Base-by-base conservation (phyloP, 2,113 vertebrate genomes). In the Notothenia coriiceps region DNA sequence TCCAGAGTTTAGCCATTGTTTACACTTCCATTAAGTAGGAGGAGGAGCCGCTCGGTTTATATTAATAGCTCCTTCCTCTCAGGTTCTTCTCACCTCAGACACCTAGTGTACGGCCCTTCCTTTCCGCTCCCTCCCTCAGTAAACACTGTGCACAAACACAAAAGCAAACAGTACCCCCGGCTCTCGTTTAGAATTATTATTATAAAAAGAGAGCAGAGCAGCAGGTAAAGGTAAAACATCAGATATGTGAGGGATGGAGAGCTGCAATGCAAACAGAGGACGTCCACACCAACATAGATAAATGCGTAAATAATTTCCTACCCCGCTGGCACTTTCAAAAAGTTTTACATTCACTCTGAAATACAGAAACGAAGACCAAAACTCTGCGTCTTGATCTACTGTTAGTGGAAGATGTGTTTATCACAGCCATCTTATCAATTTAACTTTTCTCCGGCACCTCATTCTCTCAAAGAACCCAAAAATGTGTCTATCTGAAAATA, bases 21-120 rank as follows among this genome's bases (percentile, higher is more conserved):
- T 87, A 72, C 60, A 65, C 52, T 79, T 72, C 64, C 77, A 76
- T 88, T 79, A 85, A 65, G 82, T 29, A 54, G 46, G 18, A 75
- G 14, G 64, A 78, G 59, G 67, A 74, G 72, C 46, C 14, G 46
- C 50, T 60, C 56, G 35, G 44, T 76, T 74, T 74, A 29, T 82
- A 86, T 85, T 83, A 80, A 72, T 85, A 85, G 77, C 65, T 62
- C 33, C 50, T 87, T 82, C 77, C 80, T 57, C 82, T 65, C 59
- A 64, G 80, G 35, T 78, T 86, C 52, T 75, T 79, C 80, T 86
- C 77, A 62, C 80, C 69, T 76, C 84, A 75, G 68, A 85, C 63
- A 68, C 66, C 70, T 77, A 61, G 49, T 71, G 63, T 35, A 73
- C 73, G 81, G 55, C 61, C 77, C 72, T 56, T 84, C 70, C 70